Evolutionary conservation across 2,113 vertebrate genomes (phyloP).

Genomic region (Tupaia chinensis): DNA sequence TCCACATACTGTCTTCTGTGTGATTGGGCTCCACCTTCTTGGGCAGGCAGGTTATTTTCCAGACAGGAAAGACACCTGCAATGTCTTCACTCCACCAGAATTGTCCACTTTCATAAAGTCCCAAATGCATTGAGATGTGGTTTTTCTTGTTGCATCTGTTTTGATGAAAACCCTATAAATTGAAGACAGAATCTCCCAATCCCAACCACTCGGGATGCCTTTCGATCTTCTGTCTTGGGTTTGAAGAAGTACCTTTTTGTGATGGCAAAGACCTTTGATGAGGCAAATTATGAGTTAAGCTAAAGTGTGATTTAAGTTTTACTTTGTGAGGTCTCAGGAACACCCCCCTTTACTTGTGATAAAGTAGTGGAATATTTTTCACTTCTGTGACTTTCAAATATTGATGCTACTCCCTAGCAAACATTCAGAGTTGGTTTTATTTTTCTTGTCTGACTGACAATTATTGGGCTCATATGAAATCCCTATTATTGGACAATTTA

Average conservation of each 20-base stretch:
- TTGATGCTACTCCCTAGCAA: neutral
- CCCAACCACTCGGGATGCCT: neutral
- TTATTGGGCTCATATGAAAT: neutral
- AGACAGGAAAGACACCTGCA: neutral
- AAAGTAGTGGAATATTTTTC: neutral
- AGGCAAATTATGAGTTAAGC: neutral
- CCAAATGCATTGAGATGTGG: neutral
- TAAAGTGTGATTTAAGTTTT: neutral
- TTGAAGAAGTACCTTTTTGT: constrained; percentile 30
- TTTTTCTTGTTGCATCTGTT: constrained; percentile 37
- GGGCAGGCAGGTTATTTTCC: neutral
- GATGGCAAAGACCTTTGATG: neutral
- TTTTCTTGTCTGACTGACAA: neutral
- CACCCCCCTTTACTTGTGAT: neutral
- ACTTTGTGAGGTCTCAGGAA: neutral
- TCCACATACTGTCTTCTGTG: neutral
- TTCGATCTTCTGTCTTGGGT: constrained; percentile 45
- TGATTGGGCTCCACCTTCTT: neutral
- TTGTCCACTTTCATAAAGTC: neutral
- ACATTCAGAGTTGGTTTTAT: constrained; percentile 42
- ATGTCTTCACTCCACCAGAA: neutral
- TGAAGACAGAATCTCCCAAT: neutral
- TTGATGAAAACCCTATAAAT: constrained; percentile 33
- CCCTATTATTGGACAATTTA: neutral
- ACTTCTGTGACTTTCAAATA: neutral